Conservation (phyloP, 1,140 invertebrate genomes). For the Phymorhynchus buccinoides region DNA sequence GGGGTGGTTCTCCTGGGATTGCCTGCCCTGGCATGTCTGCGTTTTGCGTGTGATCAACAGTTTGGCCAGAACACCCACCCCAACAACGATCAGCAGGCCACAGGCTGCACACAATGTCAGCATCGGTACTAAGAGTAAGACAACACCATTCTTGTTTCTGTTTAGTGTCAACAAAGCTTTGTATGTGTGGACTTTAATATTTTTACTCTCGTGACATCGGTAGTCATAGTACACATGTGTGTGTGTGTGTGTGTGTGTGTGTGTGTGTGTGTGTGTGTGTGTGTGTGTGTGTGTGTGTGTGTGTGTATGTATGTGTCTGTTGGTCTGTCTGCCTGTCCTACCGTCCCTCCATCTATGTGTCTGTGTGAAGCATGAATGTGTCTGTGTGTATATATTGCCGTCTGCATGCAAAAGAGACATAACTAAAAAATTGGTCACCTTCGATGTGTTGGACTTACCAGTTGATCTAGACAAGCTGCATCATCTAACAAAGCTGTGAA, state of each 20-base stretch:
- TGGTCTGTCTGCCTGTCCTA: not conserved
- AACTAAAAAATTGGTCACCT: too few relatives aligned
- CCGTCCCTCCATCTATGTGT: not conserved
- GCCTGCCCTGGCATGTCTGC: constrained; percentile 45
- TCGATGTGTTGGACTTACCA: too few relatives aligned
- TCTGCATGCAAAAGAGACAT: not conserved
- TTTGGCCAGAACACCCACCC: constrained; percentile 60
- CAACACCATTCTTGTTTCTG: too few relatives aligned
- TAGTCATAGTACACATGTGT: not conserved
- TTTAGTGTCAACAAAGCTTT: not conserved
- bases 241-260: not conserved
- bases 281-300: not conserved
- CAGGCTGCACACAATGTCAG: constrained; percentile 55
- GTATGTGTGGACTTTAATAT: not conserved
- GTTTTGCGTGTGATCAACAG: constrained; percentile 60
- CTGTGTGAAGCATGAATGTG: not conserved
- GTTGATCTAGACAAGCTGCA: too few relatives aligned
- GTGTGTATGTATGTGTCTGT: not conserved
- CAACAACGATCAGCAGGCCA: constrained; percentile 61
- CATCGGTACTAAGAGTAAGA: too few relatives aligned
- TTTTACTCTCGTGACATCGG: too few relatives aligned
- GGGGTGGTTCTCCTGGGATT: constrained; percentile 39
- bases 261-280: not conserved
- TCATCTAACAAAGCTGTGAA: too few relatives aligned
- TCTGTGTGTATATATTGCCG: not conserved